These are phyloP conservation scores for Lissocephala sabroskyi DNA, from an alignment of 2,888 invertebrate species.

Conservation along the genomic window DNA sequence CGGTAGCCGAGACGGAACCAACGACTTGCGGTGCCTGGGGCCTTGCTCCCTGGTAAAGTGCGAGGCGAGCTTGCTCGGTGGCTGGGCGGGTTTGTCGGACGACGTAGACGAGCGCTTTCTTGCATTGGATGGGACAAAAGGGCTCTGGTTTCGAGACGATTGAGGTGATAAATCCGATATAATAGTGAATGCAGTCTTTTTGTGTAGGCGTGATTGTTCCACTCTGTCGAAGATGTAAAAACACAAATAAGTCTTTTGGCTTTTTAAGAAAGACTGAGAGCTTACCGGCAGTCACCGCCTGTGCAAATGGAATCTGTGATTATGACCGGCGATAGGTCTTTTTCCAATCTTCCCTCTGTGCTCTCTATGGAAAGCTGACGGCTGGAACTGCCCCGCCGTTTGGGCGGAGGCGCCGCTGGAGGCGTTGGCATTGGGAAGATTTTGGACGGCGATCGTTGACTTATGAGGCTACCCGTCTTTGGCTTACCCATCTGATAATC, in stretches of 20 bases:
- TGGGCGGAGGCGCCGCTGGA: conserved; percentile 48
- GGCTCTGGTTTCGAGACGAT: conserved; percentile 74
- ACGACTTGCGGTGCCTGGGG: conserved; percentile 54
- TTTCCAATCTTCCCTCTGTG: conserved; percentile 8
- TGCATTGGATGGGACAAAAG: no score
- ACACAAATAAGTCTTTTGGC: no score
- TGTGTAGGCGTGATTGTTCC: conserved; percentile 74
- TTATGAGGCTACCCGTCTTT: conserved; percentile 8
- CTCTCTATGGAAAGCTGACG: no score
- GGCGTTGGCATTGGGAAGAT: conserved; percentile 42
- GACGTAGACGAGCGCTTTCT: conserved; percentile 1
- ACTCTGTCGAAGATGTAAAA: conserved; percentile 49
- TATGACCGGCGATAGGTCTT: conserved; percentile 66
- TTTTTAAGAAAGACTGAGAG: background rate
- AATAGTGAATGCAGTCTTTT: conserved; percentile 81
- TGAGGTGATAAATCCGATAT: conserved; percentile 76
- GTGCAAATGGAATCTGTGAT: conserved; percentile 67
- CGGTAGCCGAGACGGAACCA: conserved; percentile 40
- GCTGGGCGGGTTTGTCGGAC: background rate
- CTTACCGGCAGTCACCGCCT: conserved; percentile 70
- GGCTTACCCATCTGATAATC: conserved; percentile 37
- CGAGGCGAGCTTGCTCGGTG: conserved; percentile 18
- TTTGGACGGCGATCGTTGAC: conserved; percentile 14
- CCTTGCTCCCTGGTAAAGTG: conserved; percentile 32
- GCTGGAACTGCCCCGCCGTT: conserved; percentile 14